phyloP scores from a whole-genome alignment of 2,797 vertebrate species.

The Astyanax mexicanus region DNA sequence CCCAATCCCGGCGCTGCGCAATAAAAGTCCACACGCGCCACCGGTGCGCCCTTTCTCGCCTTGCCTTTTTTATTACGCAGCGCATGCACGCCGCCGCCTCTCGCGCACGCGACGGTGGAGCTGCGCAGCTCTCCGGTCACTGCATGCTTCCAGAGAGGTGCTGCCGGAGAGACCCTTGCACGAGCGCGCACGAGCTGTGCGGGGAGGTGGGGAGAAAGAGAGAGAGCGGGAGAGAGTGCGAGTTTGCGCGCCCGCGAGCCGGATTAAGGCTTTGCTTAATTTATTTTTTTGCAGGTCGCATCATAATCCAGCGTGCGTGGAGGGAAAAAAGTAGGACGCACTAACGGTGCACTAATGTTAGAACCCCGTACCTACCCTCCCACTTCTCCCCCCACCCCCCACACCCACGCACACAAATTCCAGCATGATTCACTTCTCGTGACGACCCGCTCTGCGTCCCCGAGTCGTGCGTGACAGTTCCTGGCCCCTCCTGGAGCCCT shows the following conservation, averaged over 20 bases:
- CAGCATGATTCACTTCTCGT: constrained; percentile 72
- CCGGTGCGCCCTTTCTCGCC: no score
- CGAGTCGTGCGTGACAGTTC: constrained; percentile 78
- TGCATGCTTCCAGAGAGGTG: neutral
- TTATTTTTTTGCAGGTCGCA: constrained; percentile 2
- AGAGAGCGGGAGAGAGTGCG: no score
- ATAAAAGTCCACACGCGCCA: neutral
- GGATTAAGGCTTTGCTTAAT: no score
- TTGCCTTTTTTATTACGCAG: neutral
- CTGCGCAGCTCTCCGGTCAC: neutral
- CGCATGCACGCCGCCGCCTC: neutral
- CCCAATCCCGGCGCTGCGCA: neutral
- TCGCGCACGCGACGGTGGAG: neutral
- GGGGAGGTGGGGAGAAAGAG: no score
- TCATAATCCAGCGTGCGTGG: constrained; percentile 21
- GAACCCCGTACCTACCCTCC: constrained; percentile 64
- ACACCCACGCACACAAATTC: no score
- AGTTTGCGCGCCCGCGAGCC: no score
- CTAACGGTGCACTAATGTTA: constrained; percentile 38
- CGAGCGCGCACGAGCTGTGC: no score
- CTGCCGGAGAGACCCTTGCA: neutral
- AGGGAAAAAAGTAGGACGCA: constrained; percentile 18
- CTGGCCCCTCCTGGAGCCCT: constrained; percentile 48
- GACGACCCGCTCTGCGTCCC: constrained; percentile 70
- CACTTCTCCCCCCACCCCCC: no score